phyloP scores from a whole-genome alignment of 35 echinoderm and acorn worm genomes.

The Acanthaster planci region DNA sequence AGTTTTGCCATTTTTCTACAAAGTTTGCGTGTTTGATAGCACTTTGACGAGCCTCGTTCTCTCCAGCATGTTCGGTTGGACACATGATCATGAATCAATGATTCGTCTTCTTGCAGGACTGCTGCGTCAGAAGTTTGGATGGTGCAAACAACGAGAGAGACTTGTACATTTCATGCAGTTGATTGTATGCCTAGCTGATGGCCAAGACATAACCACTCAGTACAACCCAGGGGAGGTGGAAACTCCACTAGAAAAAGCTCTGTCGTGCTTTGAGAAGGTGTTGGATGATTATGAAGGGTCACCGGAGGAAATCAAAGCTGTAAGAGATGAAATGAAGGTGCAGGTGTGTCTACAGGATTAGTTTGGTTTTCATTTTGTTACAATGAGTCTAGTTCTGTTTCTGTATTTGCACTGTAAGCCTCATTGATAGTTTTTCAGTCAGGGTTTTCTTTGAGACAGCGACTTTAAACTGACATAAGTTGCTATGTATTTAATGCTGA shows the following conservation, averaged over 20 bases:
- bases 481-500: too few species aligned
- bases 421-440: too few species aligned
- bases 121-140: neutral
- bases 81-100: neutral
- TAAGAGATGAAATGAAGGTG: neutral
- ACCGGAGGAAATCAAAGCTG: neutral
- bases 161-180: neutral
- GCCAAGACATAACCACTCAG: neutral
- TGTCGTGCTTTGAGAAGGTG: neutral
- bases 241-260: neutral
- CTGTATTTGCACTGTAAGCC: too few species aligned
- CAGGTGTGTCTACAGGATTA: too few species aligned
- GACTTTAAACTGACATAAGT: too few species aligned
- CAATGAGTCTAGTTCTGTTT: too few species aligned
- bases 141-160: neutral
- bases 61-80: too few species aligned
- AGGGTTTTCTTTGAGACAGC: too few species aligned
- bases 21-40: too few species aligned
- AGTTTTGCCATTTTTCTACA: too few species aligned
- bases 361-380: too few species aligned
- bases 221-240: neutral
- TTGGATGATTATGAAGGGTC: neutral
- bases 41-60: too few species aligned
- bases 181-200: neutral
- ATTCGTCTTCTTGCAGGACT: neutral